phyloP scores from a whole-genome alignment of 2,888 invertebrate species.

The Autographa pulchrina region DNA sequence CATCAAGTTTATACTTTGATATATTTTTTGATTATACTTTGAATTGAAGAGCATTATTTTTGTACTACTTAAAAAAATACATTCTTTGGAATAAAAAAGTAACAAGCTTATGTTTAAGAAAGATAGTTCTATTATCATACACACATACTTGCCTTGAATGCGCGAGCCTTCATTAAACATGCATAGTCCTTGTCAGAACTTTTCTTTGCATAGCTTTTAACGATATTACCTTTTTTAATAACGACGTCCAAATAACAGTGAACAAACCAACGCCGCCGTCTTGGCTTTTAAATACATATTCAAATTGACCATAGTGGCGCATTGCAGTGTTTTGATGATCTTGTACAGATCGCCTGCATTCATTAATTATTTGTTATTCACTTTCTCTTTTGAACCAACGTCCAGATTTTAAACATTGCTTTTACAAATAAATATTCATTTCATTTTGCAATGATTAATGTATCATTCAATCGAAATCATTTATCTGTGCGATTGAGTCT shows the following conservation, averaged over 20 bases:
- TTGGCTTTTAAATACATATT: conserved; percentile 38
- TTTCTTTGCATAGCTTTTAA: conserved; percentile 22
- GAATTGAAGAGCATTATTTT: background rate
- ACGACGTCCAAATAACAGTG: conserved; percentile 23
- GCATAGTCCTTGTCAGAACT: background rate
- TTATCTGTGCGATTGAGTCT: background rate
- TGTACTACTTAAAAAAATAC: background rate
- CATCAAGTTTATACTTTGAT: conserved; percentile 7
- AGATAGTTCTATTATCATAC: background rate
- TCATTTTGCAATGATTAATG: background rate
- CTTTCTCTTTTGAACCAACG: background rate
- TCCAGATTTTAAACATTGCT: background rate
- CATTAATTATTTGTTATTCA: background rate
- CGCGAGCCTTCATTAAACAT: conserved; percentile 6
- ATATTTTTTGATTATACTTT: background rate
- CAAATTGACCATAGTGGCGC: conserved; percentile 27
- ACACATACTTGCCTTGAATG: background rate
- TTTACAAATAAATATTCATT: background rate
- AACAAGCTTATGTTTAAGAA: background rate
- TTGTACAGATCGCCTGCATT: conserved; percentile 16
- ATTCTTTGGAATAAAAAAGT: too few species aligned
- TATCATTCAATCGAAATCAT: background rate
- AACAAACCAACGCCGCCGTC: conserved; percentile 18
- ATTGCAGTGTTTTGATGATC: conserved; percentile 41
- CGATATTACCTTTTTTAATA: conserved; percentile 23